Base-by-base conservation (phyloP, 2,888 invertebrate species). In the Rhagonycha fulva region DNA sequence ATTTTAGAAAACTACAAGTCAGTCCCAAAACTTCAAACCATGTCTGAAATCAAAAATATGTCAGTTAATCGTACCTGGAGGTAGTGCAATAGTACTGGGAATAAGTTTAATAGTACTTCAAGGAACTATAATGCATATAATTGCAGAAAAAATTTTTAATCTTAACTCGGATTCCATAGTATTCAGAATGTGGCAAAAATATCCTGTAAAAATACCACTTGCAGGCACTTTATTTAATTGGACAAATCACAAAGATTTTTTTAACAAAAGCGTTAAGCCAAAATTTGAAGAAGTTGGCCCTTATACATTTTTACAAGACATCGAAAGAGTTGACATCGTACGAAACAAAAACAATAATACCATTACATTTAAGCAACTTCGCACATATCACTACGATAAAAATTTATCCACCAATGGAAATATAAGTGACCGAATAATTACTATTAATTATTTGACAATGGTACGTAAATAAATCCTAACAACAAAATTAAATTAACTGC, bases 361-460 rank as follows among this genome's bases (percentile, higher is more conserved):
- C 0, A 91, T 96, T 14, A 92, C 93, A 11, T 97, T 93, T 87
- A 88, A 91, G 14, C 92, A 93, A 62, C 88, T 89, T 70, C 90
- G 93, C 80, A 90, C 88, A 76, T 97, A 94, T 91, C 90, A 90
- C 84, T 96, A 94, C 83, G 93, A 93, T 80, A 89, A 89, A 2
- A 89, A 90, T 12, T 88, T 89, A 82, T 94, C 94, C 84, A 24
- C 3, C 3, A 91, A 90, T 67, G 94, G 95, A 0, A 89, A 89
- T n/a, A 88, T 95, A 12, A 87, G 89, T 14, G 96, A 96, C 84
- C 88, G 89, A 70, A 90, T 96, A 79, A 92, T 92, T 0, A 94
- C 93, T 0, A 87, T 96, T 1, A 96, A 97, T 86, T 91, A 93
- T 3, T 93, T 96, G 9, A 93, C 94, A 71, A 90, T 95, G 89